Evolutionary conservation across 2,113 vertebrate genomes (phyloP).

Genomic region (Panthera tigris): DNA sequence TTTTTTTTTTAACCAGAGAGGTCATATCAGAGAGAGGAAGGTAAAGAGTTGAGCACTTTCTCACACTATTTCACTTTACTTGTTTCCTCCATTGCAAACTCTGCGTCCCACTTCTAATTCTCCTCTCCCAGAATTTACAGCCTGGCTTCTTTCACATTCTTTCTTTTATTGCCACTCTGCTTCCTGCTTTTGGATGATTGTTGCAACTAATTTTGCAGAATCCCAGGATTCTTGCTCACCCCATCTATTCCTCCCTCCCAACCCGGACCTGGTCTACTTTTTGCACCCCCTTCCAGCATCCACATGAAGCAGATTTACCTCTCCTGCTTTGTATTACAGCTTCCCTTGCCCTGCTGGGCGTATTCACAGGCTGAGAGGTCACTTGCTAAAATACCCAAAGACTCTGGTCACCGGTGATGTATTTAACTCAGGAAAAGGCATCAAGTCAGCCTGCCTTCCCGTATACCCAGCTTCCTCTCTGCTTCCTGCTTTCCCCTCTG

Average conservation of each 20-base stretch:
- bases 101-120: not conserved
- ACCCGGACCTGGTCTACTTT: not conserved
- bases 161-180: not conserved
- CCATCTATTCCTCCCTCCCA: not conserved
- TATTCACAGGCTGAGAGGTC: not conserved
- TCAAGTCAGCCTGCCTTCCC: not conserved
- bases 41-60: not conserved
- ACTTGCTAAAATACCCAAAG: not conserved
- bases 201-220: not conserved
- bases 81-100: too few relatives aligned
- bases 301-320: not conserved
- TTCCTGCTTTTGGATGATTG: not conserved
- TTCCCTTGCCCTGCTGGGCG: not conserved
- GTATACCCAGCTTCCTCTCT: fast-evolving
- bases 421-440: not conserved
- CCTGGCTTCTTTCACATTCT: not conserved
- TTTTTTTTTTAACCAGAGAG: not conserved
- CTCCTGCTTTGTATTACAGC: not conserved
- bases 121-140: not conserved
- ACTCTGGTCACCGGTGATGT: not conserved
- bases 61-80: not conserved
- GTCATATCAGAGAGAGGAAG: not conserved
- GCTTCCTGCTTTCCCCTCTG: too few relatives aligned
- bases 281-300: not conserved
- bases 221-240: not conserved